These are phyloP conservation scores for Sphaerophoria rueppellii DNA, from an alignment of 2,888 invertebrate genomes.

Conservation along the genomic window DNA sequence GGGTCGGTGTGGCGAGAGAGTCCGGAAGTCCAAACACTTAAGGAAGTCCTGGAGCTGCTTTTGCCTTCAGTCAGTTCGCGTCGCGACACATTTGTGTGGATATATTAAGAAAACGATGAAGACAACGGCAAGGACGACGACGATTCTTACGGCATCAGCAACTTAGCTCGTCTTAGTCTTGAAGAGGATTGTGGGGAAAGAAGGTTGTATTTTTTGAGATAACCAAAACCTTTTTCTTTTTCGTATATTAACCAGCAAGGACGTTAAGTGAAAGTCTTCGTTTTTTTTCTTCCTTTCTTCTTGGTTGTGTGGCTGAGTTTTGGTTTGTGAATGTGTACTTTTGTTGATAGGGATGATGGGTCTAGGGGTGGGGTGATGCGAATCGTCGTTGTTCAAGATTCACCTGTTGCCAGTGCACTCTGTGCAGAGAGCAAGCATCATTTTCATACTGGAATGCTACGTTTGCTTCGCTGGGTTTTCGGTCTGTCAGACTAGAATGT, in stretches of 20 bases:
- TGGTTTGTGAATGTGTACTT: conserved; percentile 45
- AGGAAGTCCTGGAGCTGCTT: conserved; percentile 67
- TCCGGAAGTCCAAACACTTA: conserved; percentile 74
- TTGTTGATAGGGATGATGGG: conserved; percentile 5
- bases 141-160: conserved; percentile 6
- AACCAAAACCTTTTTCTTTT: conserved; percentile 72
- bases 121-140: conserved; percentile 41
- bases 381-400: conserved; percentile 67
- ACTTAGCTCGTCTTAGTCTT: conserved; percentile 37
- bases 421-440: conserved; percentile 55
- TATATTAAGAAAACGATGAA: conserved; percentile 42
- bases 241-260: conserved; percentile 71
- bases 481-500: conserved; percentile 33
- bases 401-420: conserved; percentile 70
- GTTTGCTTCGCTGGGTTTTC: conserved; percentile 11
- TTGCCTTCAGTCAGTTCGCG: conserved; percentile 31
- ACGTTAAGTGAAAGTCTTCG: conserved; percentile 67
- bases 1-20: conserved; percentile 22
- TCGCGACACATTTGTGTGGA: conserved; percentile 66
- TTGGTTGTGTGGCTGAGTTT: conserved; percentile 35
- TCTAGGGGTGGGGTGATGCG: conserved; percentile 12
- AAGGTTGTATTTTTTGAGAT: conserved; percentile 49
- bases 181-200: not conserved
- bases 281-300: not conserved
- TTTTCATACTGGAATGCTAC: conserved; percentile 62